A percentile compares a stretch with the other conserved stretches of the same genome.
Conservation (phyloP, 2,888 invertebrate species). For the Thereva unica region DNA sequence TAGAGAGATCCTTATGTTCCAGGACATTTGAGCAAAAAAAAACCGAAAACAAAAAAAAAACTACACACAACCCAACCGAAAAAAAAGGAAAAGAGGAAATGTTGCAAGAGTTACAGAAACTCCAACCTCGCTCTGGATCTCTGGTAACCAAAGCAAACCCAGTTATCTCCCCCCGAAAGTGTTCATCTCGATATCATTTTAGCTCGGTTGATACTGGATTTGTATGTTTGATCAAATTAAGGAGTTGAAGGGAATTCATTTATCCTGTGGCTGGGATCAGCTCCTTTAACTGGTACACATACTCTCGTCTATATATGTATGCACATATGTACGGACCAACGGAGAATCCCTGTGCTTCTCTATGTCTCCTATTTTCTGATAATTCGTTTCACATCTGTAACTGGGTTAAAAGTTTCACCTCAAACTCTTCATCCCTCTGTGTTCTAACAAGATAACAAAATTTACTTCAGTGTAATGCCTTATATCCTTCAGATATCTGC, state of each 20-base stretch:
- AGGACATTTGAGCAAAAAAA: too few relatives aligned
- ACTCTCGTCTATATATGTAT: background rate
- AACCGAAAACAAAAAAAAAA: too few relatives aligned
- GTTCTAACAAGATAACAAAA: conserved; percentile 36
- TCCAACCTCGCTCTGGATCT: background rate
- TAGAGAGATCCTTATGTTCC: too few relatives aligned
- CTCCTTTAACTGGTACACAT: background rate
- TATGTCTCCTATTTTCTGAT: conserved; percentile 1
- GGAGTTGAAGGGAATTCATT: conserved; percentile 38
- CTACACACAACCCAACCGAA: too few relatives aligned
- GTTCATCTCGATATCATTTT: conserved; percentile 34
- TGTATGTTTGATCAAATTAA: conserved; percentile 38
- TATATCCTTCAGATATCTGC: conserved; percentile 2
- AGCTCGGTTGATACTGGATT: conserved; percentile 27
- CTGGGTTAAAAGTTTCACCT: conserved; percentile 22
- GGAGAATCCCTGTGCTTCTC: conserved; percentile 1
- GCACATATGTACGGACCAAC: background rate
- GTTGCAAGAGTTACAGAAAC: conserved; percentile 14
- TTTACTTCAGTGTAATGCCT: conserved; percentile 20
- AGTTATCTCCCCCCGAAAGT: conserved; percentile 35
- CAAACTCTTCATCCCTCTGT: background rate
- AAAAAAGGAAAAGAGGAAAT: background rate
- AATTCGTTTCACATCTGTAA: conserved; percentile 13
- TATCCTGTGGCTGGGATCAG: background rate
- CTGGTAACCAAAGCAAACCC: conserved; percentile 37